phyloP scores from a whole-genome alignment of 2,888 invertebrate species.

The Trileptium ribeirensis region DNA sequence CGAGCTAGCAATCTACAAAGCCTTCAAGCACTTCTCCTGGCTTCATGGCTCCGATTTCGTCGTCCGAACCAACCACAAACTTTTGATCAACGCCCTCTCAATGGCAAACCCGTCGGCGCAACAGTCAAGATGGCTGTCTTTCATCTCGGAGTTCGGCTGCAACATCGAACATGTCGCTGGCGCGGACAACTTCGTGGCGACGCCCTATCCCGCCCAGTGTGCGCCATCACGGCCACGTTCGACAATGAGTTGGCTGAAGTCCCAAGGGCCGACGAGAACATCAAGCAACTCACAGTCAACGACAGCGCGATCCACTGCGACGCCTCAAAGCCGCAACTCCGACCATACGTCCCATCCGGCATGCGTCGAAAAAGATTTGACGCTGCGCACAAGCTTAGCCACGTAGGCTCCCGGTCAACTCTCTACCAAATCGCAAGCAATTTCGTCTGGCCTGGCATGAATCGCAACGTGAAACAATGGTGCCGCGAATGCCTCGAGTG shows the following conservation, averaged over 20 bases:
- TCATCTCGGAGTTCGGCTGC: neutral
- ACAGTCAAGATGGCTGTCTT: constrained; percentile 1
- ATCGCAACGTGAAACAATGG: neutral
- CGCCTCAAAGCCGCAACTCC: neutral
- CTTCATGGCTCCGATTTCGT: neutral
- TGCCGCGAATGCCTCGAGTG: neutral
- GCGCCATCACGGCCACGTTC: no score
- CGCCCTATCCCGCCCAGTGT: no score
- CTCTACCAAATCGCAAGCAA: neutral
- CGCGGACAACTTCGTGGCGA: no score
- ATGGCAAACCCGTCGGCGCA: constrained; percentile 9
- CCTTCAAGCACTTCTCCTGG: constrained; percentile 10
- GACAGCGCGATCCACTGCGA: neutral
- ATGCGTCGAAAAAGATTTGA: neutral
- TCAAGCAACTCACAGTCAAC: neutral
- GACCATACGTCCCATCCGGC: neutral
- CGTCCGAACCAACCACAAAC: constrained; percentile 2
- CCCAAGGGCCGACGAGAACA: neutral
- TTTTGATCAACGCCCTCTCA: no score
- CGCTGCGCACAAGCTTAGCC: neutral
- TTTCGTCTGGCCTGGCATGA: neutral
- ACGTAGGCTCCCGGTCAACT: neutral
- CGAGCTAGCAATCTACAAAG: neutral
- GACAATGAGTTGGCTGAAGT: no score
- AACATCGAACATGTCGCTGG: no score